Evolutionary conservation across 1,140 invertebrate genomes (phyloP).

Genomic region (Drosophila neocordata): DNA sequence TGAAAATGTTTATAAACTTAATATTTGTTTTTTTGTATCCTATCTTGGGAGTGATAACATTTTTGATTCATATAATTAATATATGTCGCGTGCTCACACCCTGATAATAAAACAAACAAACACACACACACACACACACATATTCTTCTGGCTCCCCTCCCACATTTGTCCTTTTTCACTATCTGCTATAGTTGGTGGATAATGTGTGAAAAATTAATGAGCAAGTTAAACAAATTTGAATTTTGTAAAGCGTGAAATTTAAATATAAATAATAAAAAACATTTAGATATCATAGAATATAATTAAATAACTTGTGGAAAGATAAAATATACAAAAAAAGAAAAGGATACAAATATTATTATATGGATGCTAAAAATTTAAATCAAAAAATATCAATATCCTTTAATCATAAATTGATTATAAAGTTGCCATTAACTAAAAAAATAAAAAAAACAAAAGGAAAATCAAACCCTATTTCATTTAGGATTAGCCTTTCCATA

Average conservation of each 20-base stretch:
- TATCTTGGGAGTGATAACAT: slow-evolving; percentile 58
- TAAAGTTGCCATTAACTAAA: too few species aligned
- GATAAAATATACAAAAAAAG: too few species aligned
- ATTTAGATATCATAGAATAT: too few species aligned
- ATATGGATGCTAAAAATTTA: too few species aligned
- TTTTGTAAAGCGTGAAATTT: slow-evolving; percentile 4
- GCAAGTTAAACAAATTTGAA: not conserved
- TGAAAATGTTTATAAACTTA: slow-evolving; percentile 51
- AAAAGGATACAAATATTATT: too few species aligned
- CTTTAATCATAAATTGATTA: not conserved
- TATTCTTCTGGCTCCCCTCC: not conserved
- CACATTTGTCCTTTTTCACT: too few species aligned
- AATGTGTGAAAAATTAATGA: slow-evolving; percentile 56
- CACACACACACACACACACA: too few species aligned
- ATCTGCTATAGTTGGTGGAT: not conserved
- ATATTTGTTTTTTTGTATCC: slow-evolving; percentile 41
- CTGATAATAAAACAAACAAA: slow-evolving; percentile 4
- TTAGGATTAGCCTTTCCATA: not conserved
- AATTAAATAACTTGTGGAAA: too few species aligned
- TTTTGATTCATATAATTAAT: slow-evolving; percentile 65
- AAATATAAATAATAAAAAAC: not conserved
- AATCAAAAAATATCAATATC: slow-evolving; percentile 18
- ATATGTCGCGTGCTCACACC: slow-evolving; percentile 72
- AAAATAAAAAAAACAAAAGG: too few species aligned
- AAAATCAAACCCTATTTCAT: not conserved